A percentile compares a stretch with the other conserved stretches of the same genome.
Evolutionary conservation across 1,140 invertebrate genomes (phyloP).

Genomic region (Tetramorium parvispinum): DNA sequence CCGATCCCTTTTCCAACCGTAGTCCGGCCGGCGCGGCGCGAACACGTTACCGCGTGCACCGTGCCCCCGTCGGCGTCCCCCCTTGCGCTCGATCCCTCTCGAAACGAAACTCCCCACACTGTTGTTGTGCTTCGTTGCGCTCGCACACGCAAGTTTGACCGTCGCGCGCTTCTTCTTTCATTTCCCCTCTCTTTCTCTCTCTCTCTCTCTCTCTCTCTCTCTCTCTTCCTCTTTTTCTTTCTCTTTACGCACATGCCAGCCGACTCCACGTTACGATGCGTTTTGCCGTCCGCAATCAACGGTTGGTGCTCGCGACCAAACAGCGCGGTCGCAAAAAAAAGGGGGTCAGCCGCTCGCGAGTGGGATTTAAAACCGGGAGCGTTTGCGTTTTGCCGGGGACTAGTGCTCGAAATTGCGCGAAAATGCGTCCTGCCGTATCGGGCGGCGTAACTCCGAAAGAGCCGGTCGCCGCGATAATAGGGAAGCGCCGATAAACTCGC

Average conservation of each 20-base stretch:
- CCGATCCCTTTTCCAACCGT: conserved; percentile 71
- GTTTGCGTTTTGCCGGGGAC: background rate
- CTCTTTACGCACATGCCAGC: background rate
- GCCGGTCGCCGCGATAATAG: conserved; percentile 24
- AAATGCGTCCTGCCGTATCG: background rate
- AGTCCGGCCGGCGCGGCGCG: conserved; percentile 34
- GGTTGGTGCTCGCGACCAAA: background rate
- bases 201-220: background rate
- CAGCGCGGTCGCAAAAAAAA: background rate
- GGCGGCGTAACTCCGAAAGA: background rate
- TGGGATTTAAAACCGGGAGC: conserved; percentile 14
- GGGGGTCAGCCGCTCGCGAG: background rate
- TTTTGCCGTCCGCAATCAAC: conserved; percentile 43
- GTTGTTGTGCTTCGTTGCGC: conserved; percentile 67
- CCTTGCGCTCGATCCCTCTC: background rate
- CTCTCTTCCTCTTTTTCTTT: background rate
- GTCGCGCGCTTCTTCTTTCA: conserved; percentile 8
- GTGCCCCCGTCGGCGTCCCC: background rate
- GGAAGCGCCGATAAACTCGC: conserved; percentile 38
- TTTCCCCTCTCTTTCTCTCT: background rate
- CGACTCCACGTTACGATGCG: conserved; percentile 1
- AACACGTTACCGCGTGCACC: conserved; percentile 54
- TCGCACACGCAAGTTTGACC: conserved; percentile 65
- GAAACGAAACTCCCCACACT: background rate
- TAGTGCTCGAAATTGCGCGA: background rate